Base-by-base conservation (phyloP, 2,888 invertebrate genomes). In the Drosophila flavopinicola region DNA sequence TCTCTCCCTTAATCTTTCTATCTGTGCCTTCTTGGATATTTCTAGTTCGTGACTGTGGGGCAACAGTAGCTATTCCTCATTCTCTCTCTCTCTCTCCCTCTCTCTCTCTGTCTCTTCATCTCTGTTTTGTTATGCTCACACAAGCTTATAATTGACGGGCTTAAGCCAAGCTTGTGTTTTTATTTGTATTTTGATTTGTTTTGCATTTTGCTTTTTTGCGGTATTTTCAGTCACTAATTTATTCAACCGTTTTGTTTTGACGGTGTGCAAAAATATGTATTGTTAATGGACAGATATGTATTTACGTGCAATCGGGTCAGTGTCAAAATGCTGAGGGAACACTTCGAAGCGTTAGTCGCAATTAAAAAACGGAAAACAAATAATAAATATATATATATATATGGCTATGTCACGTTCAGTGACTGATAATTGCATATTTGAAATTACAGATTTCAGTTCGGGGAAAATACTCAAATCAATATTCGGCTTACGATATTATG, bases 241-340 rank as follows among this genome's bases (percentile, higher is more conserved):
- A 73, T 72, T 51, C 67, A 44, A 66, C 10, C 49, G 24, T 38
- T 41, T 42, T 52, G 25, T 29, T 24, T 9, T 33, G n/a, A 29
- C 24, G 3, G 17, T 2, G 5, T 48, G 6, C 37, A 11, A 9
- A 17, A 29, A 33, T 13, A 27, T 15, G n/a, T 42, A 11, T 15
- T 33, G 7, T 33, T 20, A 27, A 27, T 25, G 25, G 35, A 23
- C 27, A 47, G 41, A 5, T n/a, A n/a, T n/a, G n/a, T n/a, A n/a
- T n/a, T n/a, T 37, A 58, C 35, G 35, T 59, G 52, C 25, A 39
- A 24, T 10, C 17, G 35, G 68, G 53, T 66, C 65, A 69, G 54
- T 58, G 59, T 24, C 30, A 35, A 51, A 20, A 32, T 29, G n/a
- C n/a, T 6, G 7, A 17, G 42, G n/a, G 15, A 32, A 44, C 3